These are phyloP conservation scores for Dicerorhinus sumatrensis DNA, from an alignment of 2,113 vertebrate genomes.

Conservation along the genomic window DNA sequence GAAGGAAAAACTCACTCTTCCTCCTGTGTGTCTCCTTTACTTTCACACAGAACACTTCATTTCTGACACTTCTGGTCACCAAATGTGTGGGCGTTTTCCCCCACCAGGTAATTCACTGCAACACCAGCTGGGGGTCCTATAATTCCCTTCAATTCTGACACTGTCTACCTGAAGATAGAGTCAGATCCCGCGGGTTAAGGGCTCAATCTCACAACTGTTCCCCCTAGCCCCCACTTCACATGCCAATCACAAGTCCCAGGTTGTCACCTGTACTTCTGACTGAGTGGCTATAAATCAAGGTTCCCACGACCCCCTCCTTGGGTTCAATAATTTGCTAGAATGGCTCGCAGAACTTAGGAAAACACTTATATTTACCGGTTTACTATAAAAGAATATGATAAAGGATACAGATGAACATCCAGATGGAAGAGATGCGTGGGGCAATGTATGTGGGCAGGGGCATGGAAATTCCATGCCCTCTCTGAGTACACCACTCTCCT, in stretches of 20 bases:
- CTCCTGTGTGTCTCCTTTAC: neutral
- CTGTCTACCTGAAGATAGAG: neutral
- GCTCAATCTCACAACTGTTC: neutral
- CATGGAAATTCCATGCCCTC: fast-evolving
- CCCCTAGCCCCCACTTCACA: neutral
- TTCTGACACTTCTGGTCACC: neutral
- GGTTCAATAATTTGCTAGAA: neutral
- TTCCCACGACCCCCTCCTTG: neutral
- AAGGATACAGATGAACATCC: neutral
- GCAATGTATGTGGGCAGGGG: neutral
- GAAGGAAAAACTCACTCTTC: neutral
- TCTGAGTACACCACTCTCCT: neutral
- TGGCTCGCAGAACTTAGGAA: neutral
- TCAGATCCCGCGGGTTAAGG: neutral
- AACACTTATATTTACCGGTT: neutral
- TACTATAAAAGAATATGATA: neutral
- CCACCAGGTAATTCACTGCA: neutral
- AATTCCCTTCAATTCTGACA: neutral
- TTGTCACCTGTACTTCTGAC: neutral
- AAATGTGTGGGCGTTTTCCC: neutral
- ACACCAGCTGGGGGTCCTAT: neutral
- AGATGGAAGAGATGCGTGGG: neutral
- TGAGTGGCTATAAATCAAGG: neutral
- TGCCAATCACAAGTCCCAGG: neutral
- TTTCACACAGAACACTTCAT: neutral